A percentile compares a stretch with the other conserved stretches of the same genome.
Evolutionary conservation across 2,113 vertebrate species (phyloP).

Genomic region (Symphodus melops): DNA sequence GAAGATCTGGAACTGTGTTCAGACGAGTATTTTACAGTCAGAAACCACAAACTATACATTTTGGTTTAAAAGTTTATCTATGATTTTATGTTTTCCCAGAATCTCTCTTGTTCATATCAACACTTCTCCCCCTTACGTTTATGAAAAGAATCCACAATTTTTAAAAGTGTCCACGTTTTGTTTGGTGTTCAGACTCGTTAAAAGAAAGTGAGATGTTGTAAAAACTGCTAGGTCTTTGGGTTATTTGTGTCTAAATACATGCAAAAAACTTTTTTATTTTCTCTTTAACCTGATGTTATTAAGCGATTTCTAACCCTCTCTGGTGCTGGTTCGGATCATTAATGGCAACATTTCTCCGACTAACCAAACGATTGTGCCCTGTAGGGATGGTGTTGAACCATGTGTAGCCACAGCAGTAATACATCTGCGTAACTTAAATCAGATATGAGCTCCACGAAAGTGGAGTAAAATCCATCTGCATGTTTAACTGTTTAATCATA

Average conservation of each 20-base stretch:
- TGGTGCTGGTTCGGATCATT: constrained; percentile 38
- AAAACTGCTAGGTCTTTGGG: constrained; percentile 58
- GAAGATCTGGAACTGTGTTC: constrained; percentile 10
- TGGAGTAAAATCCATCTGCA: constrained; percentile 24
- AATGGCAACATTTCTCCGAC: constrained; percentile 27
- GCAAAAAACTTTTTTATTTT: constrained; percentile 43
- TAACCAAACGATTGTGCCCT: not conserved
- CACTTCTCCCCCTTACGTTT: constrained; percentile 11
- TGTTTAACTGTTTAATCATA: constrained; percentile 41
- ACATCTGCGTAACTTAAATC: constrained; percentile 60
- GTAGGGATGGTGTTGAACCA: constrained; percentile 37
- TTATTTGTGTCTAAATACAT: constrained; percentile 57
- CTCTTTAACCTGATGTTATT: constrained; percentile 29
- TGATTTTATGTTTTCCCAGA: not conserved
- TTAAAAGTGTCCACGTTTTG: not conserved
- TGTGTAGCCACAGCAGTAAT: constrained; percentile 50
- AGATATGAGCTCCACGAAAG: constrained; percentile 27
- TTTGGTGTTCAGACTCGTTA: constrained; percentile 26
- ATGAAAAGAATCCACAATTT: constrained; percentile 26
- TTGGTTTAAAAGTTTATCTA: constrained; percentile 49
- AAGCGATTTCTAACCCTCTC: constrained; percentile 27
- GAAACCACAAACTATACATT: constrained; percentile 37
- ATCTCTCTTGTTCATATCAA: constrained; percentile 5
- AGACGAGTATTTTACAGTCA: constrained; percentile 9
- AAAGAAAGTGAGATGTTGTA: constrained; percentile 24